Conservation (phyloP, 2,113 vertebrate species). For the Pluvialis apricaria region DNA sequence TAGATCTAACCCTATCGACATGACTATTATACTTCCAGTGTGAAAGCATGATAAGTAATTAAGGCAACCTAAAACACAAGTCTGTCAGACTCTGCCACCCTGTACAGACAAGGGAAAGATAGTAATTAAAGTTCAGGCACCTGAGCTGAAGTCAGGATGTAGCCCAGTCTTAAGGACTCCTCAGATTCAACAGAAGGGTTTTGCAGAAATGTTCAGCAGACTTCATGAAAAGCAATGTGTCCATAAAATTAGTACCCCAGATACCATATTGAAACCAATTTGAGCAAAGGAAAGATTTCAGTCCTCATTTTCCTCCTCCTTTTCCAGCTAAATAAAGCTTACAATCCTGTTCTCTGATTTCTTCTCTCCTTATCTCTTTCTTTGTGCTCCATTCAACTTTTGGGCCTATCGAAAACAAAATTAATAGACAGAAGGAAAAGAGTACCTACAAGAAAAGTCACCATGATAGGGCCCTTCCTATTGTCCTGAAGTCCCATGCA, state of each 20-base stretch:
- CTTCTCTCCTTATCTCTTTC: background rate
- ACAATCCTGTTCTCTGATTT: background rate
- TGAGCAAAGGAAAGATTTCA: background rate
- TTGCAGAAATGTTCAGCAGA: background rate
- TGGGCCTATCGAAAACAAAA: background rate
- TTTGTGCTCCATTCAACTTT: background rate
- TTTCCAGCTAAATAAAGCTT: background rate
- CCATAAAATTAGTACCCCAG: background rate
- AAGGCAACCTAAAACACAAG: background rate
- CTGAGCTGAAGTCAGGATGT: background rate
- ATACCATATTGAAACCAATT: background rate
- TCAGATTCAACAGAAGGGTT: background rate
- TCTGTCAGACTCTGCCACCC: background rate
- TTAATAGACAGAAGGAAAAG: background rate
- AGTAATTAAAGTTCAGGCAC: background rate
- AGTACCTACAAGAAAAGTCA: background rate
- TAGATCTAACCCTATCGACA: too few relatives aligned
- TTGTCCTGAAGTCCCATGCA: background rate
- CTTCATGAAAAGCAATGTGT: background rate
- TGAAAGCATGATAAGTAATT: background rate
- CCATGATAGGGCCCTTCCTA: background rate
- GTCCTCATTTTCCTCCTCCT: background rate
- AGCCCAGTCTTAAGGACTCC: background rate
- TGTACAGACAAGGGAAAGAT: background rate
- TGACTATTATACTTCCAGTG: background rate